Percentiles rank a stretch among this genome's conserved stretches.
phyloP scores from a whole-genome alignment of 2,888 invertebrate species.

The Melolontha melolontha region DNA sequence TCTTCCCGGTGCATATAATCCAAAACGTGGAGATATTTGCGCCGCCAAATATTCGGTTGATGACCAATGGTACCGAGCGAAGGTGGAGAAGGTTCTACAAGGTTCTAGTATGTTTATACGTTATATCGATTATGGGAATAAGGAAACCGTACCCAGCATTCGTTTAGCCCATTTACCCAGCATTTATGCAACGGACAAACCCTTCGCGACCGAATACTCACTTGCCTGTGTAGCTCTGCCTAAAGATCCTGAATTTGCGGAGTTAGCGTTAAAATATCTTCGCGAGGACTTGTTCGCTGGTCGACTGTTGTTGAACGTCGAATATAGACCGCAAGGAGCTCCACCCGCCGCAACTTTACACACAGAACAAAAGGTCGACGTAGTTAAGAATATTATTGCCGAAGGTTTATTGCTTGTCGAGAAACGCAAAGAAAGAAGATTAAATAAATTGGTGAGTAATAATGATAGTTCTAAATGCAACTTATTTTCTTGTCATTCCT shows the following conservation, averaged over 20 bases:
- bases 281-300: slow-evolving; percentile 68
- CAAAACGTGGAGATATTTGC: slow-evolving; percentile 88
- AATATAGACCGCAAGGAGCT: slow-evolving; percentile 74
- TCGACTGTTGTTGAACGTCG: slow-evolving; percentile 85
- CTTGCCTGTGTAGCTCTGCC: slow-evolving; percentile 89
- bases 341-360: slow-evolving; percentile 70
- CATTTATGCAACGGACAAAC: slow-evolving; percentile 78
- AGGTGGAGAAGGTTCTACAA: slow-evolving; percentile 83
- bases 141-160: slow-evolving; percentile 76
- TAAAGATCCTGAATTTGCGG: slow-evolving; percentile 86
- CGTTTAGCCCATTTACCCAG: slow-evolving; percentile 87
- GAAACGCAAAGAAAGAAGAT: slow-evolving; percentile 81
- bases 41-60: slow-evolving; percentile 91
- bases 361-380: slow-evolving; percentile 73
- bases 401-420: slow-evolving; percentile 90
- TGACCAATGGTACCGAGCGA: slow-evolving; percentile 96
- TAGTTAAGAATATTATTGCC: slow-evolving; percentile 82
- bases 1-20: slow-evolving; percentile 79
- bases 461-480: too few species aligned
- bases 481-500: too few species aligned
- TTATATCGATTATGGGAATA: slow-evolving; percentile 97
- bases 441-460: slow-evolving; percentile 77
- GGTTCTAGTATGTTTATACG: slow-evolving; percentile 83
- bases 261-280: slow-evolving; percentile 73
- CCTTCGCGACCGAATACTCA: slow-evolving; percentile 88